phyloP scores from a whole-genome alignment of 1,140 invertebrate species.

The Seison nebaliae region DNA sequence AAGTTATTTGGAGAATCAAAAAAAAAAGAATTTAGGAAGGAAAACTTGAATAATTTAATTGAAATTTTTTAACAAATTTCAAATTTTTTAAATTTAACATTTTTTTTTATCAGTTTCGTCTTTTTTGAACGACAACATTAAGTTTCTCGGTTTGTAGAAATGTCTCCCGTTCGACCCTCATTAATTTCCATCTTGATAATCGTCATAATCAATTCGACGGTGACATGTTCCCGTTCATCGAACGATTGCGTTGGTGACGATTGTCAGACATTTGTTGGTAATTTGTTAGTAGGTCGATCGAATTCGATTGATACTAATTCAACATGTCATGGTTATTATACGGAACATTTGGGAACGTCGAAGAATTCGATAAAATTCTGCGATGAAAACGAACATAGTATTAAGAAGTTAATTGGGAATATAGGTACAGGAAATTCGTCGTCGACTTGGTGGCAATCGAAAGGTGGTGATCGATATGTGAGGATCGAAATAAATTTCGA shows the following conservation, averaged over 20 bases:
- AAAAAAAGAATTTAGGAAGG: too few relatives aligned
- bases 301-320: conserved; percentile 53
- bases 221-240: too few relatives aligned
- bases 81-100: too few relatives aligned
- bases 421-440: background rate
- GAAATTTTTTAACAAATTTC: too few relatives aligned
- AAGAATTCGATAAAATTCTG: conserved; percentile 59
- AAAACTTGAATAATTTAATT: too few relatives aligned
- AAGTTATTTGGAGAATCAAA: too few relatives aligned
- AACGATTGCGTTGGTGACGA: conserved; percentile 53
- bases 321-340: conserved; percentile 51
- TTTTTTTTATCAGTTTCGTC: too few relatives aligned
- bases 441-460: conserved; percentile 62
- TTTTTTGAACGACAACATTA: too few relatives aligned
- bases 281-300: conserved; percentile 77
- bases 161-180: too few relatives aligned
- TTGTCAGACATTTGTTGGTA: conserved; percentile 88
- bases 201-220: too few relatives aligned
- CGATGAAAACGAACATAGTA: conserved; percentile 50
- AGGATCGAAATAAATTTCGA: conserved; percentile 63
- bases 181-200: too few relatives aligned
- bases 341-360: conserved; percentile 36
- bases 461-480: conserved; percentile 66
- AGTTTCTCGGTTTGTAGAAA: too few relatives aligned
- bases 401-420: conserved; percentile 66